Conservation (phyloP, 2,797 vertebrate species). For the Gymnoscopelus braueri region DNA sequence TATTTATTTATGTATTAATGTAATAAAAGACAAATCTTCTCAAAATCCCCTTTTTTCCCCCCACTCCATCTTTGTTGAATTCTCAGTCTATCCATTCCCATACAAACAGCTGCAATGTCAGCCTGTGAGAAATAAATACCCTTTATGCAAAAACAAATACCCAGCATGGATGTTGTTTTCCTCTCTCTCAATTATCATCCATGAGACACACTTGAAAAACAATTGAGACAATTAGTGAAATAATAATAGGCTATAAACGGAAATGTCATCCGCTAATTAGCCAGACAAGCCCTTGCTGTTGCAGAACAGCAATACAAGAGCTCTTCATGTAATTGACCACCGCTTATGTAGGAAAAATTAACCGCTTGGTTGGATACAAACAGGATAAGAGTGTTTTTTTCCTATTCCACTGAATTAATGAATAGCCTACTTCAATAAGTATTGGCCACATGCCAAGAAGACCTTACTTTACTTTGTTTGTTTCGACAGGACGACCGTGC, state of each 20-base stretch:
- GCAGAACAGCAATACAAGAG: conserved; percentile 43
- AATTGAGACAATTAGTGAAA: conserved; percentile 42
- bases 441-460: too few relatives aligned
- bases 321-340: conserved; percentile 19
- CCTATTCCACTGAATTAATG: too few relatives aligned
- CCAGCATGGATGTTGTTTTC: conserved; percentile 9
- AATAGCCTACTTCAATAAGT: too few relatives aligned
- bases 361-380: conserved; percentile 27
- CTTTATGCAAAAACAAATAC: conserved; percentile 22
- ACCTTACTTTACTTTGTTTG: too few relatives aligned
- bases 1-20: too few relatives aligned
- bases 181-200: too few relatives aligned
- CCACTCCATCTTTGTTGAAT: too few relatives aligned
- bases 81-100: too few relatives aligned
- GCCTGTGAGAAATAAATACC: conserved; percentile 13
- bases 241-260: conserved; percentile 24
- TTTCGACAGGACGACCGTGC: too few relatives aligned
- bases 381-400: too few relatives aligned
- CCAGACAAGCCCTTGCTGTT: conserved; percentile 8
- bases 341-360: conserved; percentile 50
- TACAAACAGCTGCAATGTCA: conserved; percentile 13
- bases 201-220: conserved; percentile 37
- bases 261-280: conserved; percentile 57
- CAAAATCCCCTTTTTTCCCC: too few relatives aligned
- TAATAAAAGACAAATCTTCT: too few relatives aligned